Percentiles rank a stretch among this genome's conserved stretches.
Conservation (phyloP, 1,140 invertebrate genomes). For the Tribolium madens region DNA sequence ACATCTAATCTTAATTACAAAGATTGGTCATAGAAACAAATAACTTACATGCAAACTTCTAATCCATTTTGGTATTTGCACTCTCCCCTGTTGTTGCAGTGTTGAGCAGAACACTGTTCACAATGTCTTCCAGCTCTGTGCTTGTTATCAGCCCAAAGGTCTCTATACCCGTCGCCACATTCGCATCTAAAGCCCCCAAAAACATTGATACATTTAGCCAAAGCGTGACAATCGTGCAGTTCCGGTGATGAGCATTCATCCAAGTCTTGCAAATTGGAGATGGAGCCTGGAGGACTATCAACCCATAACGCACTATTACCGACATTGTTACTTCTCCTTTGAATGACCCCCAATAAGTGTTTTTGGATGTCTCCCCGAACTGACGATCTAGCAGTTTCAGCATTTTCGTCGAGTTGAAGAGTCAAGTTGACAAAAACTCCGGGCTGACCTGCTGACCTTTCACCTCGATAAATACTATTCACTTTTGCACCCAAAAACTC, state of each 20-base stretch:
- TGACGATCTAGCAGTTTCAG: conserved; percentile 75
- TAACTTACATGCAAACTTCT: conserved; percentile 82
- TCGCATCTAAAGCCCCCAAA: conserved; percentile 91
- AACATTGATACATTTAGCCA: conserved; percentile 88
- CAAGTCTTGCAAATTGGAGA: conserved; percentile 74
- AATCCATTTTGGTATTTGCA: conserved; percentile 83
- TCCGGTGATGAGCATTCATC: conserved; percentile 90
- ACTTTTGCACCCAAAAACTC: conserved; percentile 85
- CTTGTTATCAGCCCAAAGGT: conserved; percentile 75
- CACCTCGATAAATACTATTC: conserved; percentile 84
- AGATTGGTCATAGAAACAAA: neutral
- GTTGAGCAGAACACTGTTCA: conserved; percentile 78
- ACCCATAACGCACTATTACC: conserved; percentile 88
- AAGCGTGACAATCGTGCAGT: conserved; percentile 90
- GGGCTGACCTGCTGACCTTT: conserved; percentile 73
- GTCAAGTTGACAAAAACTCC: conserved; percentile 89
- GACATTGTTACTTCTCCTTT: conserved; percentile 85
- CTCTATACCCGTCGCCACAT: conserved; percentile 84
- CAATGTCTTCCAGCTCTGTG: conserved; percentile 79
- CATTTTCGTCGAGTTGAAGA: conserved; percentile 78
- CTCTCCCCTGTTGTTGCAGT: conserved; percentile 86
- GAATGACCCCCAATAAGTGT: conserved; percentile 86
- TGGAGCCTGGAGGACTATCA: conserved; percentile 77
- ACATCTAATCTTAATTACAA: conserved; percentile 71
- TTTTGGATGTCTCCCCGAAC: conserved; percentile 83